A percentile compares a stretch with the other conserved stretches of the same genome.
Conservation (phyloP, 2,888 invertebrate species). For the Dione vanillae region DNA sequence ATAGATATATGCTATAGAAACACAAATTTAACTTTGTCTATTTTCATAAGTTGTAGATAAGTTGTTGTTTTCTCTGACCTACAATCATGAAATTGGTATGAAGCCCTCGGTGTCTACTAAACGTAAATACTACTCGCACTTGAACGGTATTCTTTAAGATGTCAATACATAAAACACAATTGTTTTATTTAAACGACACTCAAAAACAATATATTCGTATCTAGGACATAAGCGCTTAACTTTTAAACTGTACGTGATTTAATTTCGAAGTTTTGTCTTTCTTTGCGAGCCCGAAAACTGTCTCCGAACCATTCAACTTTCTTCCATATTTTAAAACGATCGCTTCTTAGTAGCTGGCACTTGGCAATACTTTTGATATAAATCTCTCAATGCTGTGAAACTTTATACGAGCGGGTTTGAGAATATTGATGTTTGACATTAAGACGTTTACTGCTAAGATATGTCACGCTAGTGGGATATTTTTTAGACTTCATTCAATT, state of each 20-base stretch:
- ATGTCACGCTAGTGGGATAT: conserved; percentile 3
- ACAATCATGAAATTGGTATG: no score
- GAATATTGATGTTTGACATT: conserved; percentile 25
- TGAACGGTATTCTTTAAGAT: no score
- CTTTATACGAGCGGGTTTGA: conserved; percentile 21
- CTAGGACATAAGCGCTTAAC: conserved; percentile 79
- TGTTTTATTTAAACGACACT: no score
- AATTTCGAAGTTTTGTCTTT: conserved; percentile 79
- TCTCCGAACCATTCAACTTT: conserved; percentile 72
- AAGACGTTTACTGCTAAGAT: conserved; percentile 19
- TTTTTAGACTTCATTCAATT: not conserved
- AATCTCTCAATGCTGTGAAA: conserved; percentile 47
- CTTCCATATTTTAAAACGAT: conserved; percentile 70
- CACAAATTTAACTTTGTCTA: no score
- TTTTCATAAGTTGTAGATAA: no score
- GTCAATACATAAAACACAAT: no score
- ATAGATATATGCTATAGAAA: no score
- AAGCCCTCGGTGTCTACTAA: no score
- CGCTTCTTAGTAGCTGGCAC: conserved; percentile 53
- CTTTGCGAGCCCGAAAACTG: conserved; percentile 70
- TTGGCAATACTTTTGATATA: conserved; percentile 54
- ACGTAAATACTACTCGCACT: no score
- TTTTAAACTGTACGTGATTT: conserved; percentile 83
- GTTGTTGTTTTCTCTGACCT: no score
- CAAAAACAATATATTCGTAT: not conserved